Percentiles rank a stretch among this genome's conserved stretches.
phyloP scores from a whole-genome alignment of 2,888 invertebrate species.

The Marasmarcha lunaedactyla region DNA sequence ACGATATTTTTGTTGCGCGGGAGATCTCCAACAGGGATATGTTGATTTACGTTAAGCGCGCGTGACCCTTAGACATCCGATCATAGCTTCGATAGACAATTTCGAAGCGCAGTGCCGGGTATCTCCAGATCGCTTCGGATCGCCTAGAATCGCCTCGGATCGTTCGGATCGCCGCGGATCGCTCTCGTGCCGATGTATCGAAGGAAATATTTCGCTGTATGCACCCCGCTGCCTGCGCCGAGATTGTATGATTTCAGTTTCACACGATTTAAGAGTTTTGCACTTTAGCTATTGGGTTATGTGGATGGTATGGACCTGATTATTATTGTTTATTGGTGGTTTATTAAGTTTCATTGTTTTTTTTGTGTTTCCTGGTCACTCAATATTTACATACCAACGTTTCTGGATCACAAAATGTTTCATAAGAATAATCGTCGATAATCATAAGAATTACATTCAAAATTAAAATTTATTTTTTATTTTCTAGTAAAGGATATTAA shows the following conservation, averaged over 20 bases:
- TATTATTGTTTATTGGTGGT: no score
- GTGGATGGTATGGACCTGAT: no score
- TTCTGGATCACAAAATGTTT: no score
- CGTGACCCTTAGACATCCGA: constrained; percentile 65
- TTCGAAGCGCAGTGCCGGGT: constrained; percentile 46
- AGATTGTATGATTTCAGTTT: constrained; percentile 57
- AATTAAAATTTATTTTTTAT: no score
- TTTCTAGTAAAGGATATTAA: no score
- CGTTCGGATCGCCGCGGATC: constrained; percentile 61
- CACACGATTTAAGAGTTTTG: constrained; percentile 31
- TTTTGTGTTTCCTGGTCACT: no score
- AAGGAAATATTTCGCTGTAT: constrained; percentile 60
- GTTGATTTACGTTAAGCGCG: constrained; percentile 70
- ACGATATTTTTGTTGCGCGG: constrained; percentile 61
- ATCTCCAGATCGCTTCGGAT: no score
- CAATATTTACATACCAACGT: no score
- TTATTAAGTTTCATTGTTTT: no score
- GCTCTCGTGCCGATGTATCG: constrained; percentile 65
- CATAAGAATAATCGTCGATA: no score
- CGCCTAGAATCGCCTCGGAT: no score
- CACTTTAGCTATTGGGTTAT: constrained; percentile 7
- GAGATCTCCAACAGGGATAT: constrained; percentile 69
- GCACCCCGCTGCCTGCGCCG: constrained; percentile 30
- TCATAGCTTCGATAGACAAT: constrained; percentile 67
- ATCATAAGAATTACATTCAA: no score